Percentiles rank a stretch among this genome's conserved stretches.
phyloP scores from a whole-genome alignment of 2,113 vertebrate genomes.

The Salvelinus sp. region DNA sequence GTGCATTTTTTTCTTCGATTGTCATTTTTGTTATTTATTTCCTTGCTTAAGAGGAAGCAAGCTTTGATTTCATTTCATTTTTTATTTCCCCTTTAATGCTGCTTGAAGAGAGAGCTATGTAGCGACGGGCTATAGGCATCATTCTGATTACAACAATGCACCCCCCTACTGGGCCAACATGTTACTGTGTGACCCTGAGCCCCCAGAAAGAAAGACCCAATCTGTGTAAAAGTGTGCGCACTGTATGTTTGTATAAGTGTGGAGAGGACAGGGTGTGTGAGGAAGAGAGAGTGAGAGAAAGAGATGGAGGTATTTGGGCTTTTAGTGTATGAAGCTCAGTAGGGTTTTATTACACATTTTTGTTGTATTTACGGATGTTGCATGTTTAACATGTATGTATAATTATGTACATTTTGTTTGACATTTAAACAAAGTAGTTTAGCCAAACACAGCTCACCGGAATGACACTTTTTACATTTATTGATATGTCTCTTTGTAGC shows the following conservation, averaged over 20 bases:
- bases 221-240: constrained; percentile 13
- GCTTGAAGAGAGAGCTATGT: constrained; percentile 58
- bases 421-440: constrained; percentile 4
- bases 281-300: constrained; percentile 15
- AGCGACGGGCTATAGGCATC: constrained; percentile 58
- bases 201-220: constrained; percentile 29
- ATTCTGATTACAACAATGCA: constrained; percentile 56
- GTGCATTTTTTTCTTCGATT: constrained; percentile 19
- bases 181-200: constrained; percentile 39
- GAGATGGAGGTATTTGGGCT: constrained; percentile 22
- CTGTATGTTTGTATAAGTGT: not conserved
- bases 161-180: constrained; percentile 45
- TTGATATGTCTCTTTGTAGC: constrained; percentile 2
- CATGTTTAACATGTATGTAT: constrained; percentile 16
- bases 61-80: constrained; percentile 25
- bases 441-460: constrained; percentile 4
- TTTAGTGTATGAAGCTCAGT: not conserved
- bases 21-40: constrained; percentile 21
- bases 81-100: constrained; percentile 47
- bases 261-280: constrained; percentile 4
- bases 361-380: constrained; percentile 14
- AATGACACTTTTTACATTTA: constrained; percentile 5
- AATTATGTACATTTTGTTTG: constrained; percentile 6
- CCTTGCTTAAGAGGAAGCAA: not conserved
- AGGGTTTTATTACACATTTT: constrained; percentile 7